A percentile compares a stretch with the other conserved stretches of the same genome.
Evolutionary conservation across 2,797 vertebrate genomes (phyloP).

Genomic region (Valencia hispanica): DNA sequence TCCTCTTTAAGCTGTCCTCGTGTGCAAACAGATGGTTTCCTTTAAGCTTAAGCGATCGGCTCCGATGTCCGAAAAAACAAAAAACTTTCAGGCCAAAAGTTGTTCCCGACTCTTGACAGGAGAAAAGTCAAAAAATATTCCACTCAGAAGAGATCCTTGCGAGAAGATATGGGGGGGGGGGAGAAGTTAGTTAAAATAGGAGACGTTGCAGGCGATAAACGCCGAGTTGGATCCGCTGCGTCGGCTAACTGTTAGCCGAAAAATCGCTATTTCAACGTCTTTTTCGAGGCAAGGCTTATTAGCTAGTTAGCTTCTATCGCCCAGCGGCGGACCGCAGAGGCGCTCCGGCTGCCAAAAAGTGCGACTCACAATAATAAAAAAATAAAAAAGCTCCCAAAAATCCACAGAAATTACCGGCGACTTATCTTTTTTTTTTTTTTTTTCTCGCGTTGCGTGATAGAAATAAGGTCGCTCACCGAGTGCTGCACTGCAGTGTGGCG

Average conservation of each 20-base stretch:
- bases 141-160: conserved; percentile 35
- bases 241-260: conserved; percentile 27
- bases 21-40: conserved; percentile 33
- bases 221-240: conserved; percentile 27
- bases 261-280: conserved; percentile 54
- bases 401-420: conserved; percentile 71
- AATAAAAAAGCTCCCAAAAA: conserved; percentile 47
- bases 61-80: conserved; percentile 48
- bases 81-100: conserved; percentile 78
- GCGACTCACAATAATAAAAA: conserved; percentile 44
- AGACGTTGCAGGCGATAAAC: conserved; percentile 54
- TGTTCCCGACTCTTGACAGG: conserved; percentile 58
- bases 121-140: conserved; percentile 44
- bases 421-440: conserved; percentile 49
- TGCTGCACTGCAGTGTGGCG: conserved; percentile 73
- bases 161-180: conserved; percentile 21
- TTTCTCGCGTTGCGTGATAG: conserved; percentile 70
- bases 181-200: conserved; percentile 30
- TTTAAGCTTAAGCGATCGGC: conserved; percentile 52
- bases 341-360: conserved; percentile 46
- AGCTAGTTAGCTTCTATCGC: conserved; percentile 57
- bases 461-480: conserved; percentile 70
- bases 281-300: conserved; percentile 53
- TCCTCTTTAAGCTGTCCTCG: neutral
- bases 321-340: conserved; percentile 46